Evolutionary conservation across 2,113 vertebrate species (phyloP), one percentile per base, ranked within the genome.

Genomic region (Reinhardtius hippoglossoides): DNA sequence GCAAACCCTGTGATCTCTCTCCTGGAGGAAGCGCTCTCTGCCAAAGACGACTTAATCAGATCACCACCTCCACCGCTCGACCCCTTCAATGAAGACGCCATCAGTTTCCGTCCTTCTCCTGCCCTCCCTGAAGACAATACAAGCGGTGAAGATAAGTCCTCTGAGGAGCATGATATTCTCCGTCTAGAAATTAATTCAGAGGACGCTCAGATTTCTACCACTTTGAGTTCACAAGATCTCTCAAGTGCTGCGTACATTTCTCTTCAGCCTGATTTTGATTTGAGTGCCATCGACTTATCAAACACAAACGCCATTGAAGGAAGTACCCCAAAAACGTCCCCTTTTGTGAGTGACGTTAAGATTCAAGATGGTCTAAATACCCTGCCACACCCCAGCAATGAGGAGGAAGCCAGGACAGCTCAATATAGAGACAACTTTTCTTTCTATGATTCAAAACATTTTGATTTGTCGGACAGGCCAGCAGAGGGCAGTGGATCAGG

Each of bases 401-500:
- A 84, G 42, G 31, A 57, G 10, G 55, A 71, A 57, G 23, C 31
- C 31, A 31, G 31, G 6, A 31, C 31, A 31, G 31, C 35, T 2
- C n/a, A 9, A 57, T 48, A 31, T 24, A 16, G 54, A 5, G 24
- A 76, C 20, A 18, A 64, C 7, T 9, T 8, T 1, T 71, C 66
- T 44, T 12, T 71, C 23, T 75, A 67, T 74, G 55, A 81, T 52
- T 68, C 73, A 12, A 37, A 48, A 52, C n/a, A 20, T 62, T 55
- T 69, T 26, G n/a, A 21, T 44, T 67, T 40, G 14, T 67, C 60
- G 16, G 92, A 92, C 84, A 88, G 66, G 66, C 81, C 94, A 63
- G 72, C 88, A 65, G 82, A 95, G 81, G 87, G 81, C 84, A 95
- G 94, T 77, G 96, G 95, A 65, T 95, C 95, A 70, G 93, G 95